Conservation (phyloP, 1,140 invertebrate species). For the Stratiolaelaps scimitus region DNA sequence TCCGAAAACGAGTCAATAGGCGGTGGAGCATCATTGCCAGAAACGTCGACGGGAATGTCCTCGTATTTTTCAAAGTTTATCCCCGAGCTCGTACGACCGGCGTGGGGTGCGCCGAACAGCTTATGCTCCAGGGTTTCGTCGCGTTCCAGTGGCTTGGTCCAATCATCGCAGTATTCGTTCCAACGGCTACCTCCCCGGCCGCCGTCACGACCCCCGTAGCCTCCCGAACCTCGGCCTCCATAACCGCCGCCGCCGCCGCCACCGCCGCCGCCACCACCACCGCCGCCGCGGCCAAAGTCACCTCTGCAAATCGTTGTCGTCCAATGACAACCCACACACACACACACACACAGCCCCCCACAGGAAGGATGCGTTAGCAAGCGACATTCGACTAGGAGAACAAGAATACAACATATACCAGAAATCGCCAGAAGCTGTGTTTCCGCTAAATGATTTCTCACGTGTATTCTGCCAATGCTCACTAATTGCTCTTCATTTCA, state of each 20-base stretch:
- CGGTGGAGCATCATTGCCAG: constrained; percentile 52
- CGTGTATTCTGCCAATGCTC: too few species aligned
- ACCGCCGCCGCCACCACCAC: constrained; percentile 28
- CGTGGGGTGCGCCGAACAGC: constrained; percentile 54
- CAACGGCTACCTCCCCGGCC: constrained; percentile 16
- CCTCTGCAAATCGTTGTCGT: too few species aligned
- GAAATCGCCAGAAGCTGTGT: too few species aligned
- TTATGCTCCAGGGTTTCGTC: constrained; percentile 69
- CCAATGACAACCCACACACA: too few species aligned
- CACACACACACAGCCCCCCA: too few species aligned
- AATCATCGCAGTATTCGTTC: constrained; percentile 32
- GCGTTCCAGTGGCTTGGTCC: constrained; percentile 29
- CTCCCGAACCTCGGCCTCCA: constrained; percentile 32
- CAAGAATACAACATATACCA: too few species aligned
- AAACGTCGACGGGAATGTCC: constrained; percentile 63
- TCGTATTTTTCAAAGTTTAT: constrained; percentile 83
- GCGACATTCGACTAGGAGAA: too few species aligned
- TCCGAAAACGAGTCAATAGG: constrained; percentile 57
- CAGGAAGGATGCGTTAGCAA: too few species aligned
- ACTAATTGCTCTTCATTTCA: too few species aligned
- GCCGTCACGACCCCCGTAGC: neutral
- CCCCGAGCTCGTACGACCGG: constrained; percentile 57
- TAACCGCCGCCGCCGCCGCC: constrained; percentile 30
- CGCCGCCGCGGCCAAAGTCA: too few species aligned
- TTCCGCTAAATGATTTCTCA: too few species aligned